A percentile compares a stretch with the other conserved stretches of the same genome.
These are phyloP conservation scores for Tachysurus fulvidraco DNA, from an alignment of 2,113 vertebrate species.

Conservation along the genomic window DNA sequence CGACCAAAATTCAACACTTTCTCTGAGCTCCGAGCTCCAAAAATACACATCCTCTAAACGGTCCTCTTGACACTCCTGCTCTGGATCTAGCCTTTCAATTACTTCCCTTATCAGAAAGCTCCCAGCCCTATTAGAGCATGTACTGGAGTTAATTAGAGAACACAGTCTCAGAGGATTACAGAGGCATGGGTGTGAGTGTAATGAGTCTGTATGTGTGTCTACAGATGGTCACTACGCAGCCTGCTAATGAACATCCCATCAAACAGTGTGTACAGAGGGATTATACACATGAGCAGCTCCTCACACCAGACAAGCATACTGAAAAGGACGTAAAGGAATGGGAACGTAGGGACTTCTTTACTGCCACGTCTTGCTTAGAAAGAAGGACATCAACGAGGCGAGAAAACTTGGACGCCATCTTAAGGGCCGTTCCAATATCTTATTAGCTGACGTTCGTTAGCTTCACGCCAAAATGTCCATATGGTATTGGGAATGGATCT, in stretches of 20 bases:
- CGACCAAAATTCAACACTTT: neutral
- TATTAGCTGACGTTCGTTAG: neutral
- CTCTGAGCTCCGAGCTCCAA: neutral
- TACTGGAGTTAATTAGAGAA: conserved; percentile 46
- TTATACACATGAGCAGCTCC: conserved; percentile 36
- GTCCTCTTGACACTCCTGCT: conserved; percentile 33
- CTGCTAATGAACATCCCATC: conserved; percentile 44
- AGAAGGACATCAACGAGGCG: neutral
- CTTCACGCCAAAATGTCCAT: conserved; percentile 1
- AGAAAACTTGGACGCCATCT: neutral
- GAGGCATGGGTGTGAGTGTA: conserved; percentile 31
- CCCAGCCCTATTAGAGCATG: conserved; percentile 20
- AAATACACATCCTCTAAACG: conserved; percentile 30
- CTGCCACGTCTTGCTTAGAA: neutral
- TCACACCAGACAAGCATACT: conserved; percentile 13
- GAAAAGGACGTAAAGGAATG: conserved; percentile 21
- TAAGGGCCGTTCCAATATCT: neutral
- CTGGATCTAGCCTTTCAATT: conserved; percentile 48
- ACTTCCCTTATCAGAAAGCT: conserved; percentile 41
- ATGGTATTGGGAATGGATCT: neutral
- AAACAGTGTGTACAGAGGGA: conserved; percentile 44
- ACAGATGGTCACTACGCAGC: conserved; percentile 24
- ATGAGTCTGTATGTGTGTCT: conserved; percentile 31
- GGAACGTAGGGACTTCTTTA: neutral
- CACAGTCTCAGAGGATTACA: conserved; percentile 46